Evolutionary conservation across 2,888 invertebrate species (phyloP).

Genomic region (Drosophila neonasuta): DNA sequence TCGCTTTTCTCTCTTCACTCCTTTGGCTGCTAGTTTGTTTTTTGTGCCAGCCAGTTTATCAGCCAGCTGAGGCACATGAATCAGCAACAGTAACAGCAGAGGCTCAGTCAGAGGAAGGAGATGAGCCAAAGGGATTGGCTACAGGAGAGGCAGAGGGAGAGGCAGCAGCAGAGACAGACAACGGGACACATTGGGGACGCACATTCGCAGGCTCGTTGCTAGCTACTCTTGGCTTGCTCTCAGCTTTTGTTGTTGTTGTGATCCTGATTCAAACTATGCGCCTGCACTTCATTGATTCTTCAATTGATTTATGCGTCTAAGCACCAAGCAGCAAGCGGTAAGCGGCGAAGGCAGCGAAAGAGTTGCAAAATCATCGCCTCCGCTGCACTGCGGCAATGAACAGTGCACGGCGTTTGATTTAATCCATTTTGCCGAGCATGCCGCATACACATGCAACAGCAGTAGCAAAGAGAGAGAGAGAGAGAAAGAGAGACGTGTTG

Average conservation of each 20-base stretch:
- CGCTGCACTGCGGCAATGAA: conserved; percentile 43
- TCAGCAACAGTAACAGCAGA: conserved; percentile 32
- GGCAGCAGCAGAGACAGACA: neutral
- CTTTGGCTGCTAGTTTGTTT: conserved; percentile 2
- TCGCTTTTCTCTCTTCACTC: neutral
- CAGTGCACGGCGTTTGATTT: conserved; percentile 40
- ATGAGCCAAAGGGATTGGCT: conserved; percentile 36
- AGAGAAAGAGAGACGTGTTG: conserved; percentile 10
- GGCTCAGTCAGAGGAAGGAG: neutral
- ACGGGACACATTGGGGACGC: conserved; percentile 24
- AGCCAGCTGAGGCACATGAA: conserved; percentile 50
- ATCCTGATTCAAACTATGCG: conserved; percentile 30
- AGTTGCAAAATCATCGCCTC: conserved; percentile 43
- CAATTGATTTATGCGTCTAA: conserved; percentile 66
- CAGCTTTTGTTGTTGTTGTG: conserved; percentile 7
- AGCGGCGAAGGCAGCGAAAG: conserved; percentile 13
- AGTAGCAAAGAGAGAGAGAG: neutral
- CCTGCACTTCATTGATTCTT: conserved; percentile 67
- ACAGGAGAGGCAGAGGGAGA: conserved; percentile 19
- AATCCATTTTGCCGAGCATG: conserved; percentile 36
- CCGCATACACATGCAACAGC: conserved; percentile 13
- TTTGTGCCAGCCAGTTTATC: conserved; percentile 52
- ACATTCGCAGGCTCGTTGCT: conserved; percentile 41
- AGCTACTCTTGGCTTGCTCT: neutral
- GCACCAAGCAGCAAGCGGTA: conserved; percentile 22